phyloP scores from a whole-genome alignment of 2,888 invertebrate species.

The Eupithecia vulgata region DNA sequence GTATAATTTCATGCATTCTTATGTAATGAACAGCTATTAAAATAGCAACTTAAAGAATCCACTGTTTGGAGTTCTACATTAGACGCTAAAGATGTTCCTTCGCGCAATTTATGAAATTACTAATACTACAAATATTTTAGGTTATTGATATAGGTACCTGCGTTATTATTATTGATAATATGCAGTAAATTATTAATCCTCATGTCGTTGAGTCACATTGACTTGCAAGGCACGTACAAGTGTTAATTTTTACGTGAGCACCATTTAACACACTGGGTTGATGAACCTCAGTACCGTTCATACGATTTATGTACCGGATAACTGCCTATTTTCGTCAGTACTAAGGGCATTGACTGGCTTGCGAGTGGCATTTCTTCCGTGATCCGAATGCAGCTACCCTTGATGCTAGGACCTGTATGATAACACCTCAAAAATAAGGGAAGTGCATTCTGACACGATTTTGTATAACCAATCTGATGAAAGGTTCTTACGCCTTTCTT shows the following conservation, averaged over 20 bases:
- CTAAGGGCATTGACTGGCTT: constrained; percentile 45
- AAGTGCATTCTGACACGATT: background rate
- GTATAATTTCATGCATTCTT: constrained; percentile 7
- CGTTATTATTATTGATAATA: constrained; percentile 4
- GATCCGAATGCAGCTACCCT: constrained; percentile 41
- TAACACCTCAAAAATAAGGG: constrained; percentile 22
- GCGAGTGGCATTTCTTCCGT: constrained; percentile 40
- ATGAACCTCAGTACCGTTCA: constrained; percentile 67
- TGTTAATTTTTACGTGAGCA: constrained; percentile 71
- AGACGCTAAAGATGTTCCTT: background rate
- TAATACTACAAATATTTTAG: background rate
- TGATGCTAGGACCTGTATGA: constrained; percentile 30
- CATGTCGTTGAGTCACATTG: constrained; percentile 31
- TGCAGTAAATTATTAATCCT: constrained; percentile 15
- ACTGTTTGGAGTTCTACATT: background rate
- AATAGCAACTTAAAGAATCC: background rate
- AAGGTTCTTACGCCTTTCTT: background rate
- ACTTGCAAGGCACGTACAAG: constrained; percentile 55
- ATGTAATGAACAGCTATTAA: constrained; percentile 4
- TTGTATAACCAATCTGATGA: background rate
- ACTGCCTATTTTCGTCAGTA: constrained; percentile 48
- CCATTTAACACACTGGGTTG: constrained; percentile 63
- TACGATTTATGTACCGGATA: constrained; percentile 47
- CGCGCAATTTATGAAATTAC: background rate
- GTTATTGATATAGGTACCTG: background rate